Evolutionary conservation across 2,797 vertebrate genomes (phyloP).

Genomic region (Hoplostethus atlanticus): DNA sequence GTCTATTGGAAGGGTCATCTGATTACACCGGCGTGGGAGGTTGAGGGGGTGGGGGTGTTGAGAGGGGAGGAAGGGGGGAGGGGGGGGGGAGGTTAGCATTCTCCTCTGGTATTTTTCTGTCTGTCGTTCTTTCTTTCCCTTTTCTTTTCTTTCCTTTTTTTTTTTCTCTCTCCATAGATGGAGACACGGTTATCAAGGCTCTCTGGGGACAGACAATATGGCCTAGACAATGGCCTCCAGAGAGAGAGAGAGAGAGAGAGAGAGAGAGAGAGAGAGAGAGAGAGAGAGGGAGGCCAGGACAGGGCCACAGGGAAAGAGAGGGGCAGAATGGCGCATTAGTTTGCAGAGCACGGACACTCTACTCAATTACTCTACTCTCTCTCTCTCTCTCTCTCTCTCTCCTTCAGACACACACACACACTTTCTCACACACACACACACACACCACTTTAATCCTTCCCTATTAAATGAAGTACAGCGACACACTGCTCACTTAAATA

Average conservation of each 20-base stretch:
- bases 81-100: slow-evolving; percentile 68
- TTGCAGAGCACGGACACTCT: slow-evolving; percentile 82
- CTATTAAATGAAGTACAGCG: slow-evolving; percentile 70
- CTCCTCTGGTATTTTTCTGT: slow-evolving; percentile 84
- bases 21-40: slow-evolving; percentile 72
- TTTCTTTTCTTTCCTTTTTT: slow-evolving; percentile 41
- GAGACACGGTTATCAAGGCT: slow-evolving; percentile 89
- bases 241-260: slow-evolving; percentile 39
- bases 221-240: slow-evolving; percentile 79
- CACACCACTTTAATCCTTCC: slow-evolving; percentile 70
- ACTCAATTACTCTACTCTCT: slow-evolving; percentile 78
- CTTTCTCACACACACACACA: slow-evolving; percentile 10
- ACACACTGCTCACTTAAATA: slow-evolving; percentile 59
- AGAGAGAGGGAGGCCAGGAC: slow-evolving; percentile 62
- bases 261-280: slow-evolving; percentile 51
- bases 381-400: slow-evolving; percentile 40
- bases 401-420: slow-evolving; percentile 19
- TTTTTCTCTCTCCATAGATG: slow-evolving; percentile 72
- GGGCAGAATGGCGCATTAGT: slow-evolving; percentile 78
- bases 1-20: slow-evolving; percentile 77
- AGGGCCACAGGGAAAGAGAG: slow-evolving; percentile 80
- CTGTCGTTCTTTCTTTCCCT: slow-evolving; percentile 69
- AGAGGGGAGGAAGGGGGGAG: slow-evolving; percentile 46
- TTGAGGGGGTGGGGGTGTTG: slow-evolving; percentile 50
- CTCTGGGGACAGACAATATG: slow-evolving; percentile 80